phyloP scores from a whole-genome alignment of 2,797 vertebrate genomes.

The Pseudochromis fuscus region DNA sequence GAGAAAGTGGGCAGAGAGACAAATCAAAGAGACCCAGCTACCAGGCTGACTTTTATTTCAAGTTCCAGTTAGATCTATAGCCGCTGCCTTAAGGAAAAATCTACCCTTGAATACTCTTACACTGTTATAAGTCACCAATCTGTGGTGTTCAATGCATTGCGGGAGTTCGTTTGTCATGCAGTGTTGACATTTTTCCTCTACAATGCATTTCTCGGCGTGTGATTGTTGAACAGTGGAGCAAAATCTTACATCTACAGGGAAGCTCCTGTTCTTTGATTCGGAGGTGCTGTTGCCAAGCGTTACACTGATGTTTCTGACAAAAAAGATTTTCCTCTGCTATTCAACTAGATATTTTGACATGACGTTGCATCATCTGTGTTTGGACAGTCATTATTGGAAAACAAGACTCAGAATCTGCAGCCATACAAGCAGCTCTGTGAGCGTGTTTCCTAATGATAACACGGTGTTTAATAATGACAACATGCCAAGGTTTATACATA shows the following conservation, averaged over 20 bases:
- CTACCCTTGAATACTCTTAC: conserved; percentile 41
- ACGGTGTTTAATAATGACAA: too few relatives aligned
- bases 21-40: conserved; percentile 66
- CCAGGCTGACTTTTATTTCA: conserved; percentile 59
- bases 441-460: too few relatives aligned
- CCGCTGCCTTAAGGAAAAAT: conserved; percentile 52
- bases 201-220: conserved; percentile 42
- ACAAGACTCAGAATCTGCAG: neutral
- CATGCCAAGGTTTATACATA: too few relatives aligned
- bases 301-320: conserved; percentile 10
- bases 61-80: conserved; percentile 55
- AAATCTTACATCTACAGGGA: conserved; percentile 29
- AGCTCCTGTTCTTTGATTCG: conserved; percentile 23
- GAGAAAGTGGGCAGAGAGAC: conserved; percentile 55
- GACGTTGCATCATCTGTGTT: conserved; percentile 19
- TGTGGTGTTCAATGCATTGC: conserved; percentile 41
- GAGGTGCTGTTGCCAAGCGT: neutral
- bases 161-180: conserved; percentile 59
- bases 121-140: conserved; percentile 42
- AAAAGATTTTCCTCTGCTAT: neutral
- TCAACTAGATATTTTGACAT: conserved; percentile 18
- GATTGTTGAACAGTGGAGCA: conserved; percentile 31
- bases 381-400: conserved; percentile 22
- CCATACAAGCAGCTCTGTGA: too few relatives aligned
- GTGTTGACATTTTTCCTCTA: conserved; percentile 52